Conservation (phyloP, 1,140 invertebrate species). For the Parapsyche elsis region DNA sequence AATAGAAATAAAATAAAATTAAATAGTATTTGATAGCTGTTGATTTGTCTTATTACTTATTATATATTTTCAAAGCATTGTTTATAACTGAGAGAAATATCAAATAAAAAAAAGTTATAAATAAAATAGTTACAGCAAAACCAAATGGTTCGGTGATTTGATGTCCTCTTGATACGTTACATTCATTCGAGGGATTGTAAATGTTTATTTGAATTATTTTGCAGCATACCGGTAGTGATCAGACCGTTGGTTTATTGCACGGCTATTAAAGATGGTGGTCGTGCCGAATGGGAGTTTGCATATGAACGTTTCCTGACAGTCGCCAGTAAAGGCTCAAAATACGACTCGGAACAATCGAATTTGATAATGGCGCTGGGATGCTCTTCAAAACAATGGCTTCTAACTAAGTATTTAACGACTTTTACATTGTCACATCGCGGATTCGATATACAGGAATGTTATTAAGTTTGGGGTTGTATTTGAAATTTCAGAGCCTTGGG, state of each 20-base stretch:
- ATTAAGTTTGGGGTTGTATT: not conserved
- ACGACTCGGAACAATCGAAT: slow-evolving; percentile 1
- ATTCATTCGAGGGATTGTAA: not conserved
- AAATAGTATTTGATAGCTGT: too few species aligned
- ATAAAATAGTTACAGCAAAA: too few species aligned
- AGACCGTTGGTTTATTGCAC: slow-evolving; percentile 36
- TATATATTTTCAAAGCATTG: too few species aligned
- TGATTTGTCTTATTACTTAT: too few species aligned
- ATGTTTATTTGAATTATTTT: slow-evolving; percentile 2
- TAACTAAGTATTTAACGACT: slow-evolving; percentile 19
- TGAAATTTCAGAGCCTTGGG: slow-evolving; percentile 31
- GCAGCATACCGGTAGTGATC: slow-evolving; percentile 30
- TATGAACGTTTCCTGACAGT: not conserved
- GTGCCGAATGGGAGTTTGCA: slow-evolving; percentile 34
- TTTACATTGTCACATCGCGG: not conserved
- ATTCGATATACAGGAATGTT: not conserved
- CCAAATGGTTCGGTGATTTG: too few species aligned
- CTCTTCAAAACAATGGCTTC: slow-evolving; percentile 37
- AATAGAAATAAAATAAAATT: not conserved
- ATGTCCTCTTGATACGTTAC: too few species aligned
- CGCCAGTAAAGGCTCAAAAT: not conserved
- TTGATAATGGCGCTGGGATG: slow-evolving; percentile 30
- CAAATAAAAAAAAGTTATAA: too few species aligned
- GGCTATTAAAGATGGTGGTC: slow-evolving; percentile 21
- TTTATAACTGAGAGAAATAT: too few species aligned